Evolutionary conservation across 2,797 vertebrate genomes (phyloP), one percentile per base, ranked within the genome.

Genomic region (Manis pentadactyla): DNA sequence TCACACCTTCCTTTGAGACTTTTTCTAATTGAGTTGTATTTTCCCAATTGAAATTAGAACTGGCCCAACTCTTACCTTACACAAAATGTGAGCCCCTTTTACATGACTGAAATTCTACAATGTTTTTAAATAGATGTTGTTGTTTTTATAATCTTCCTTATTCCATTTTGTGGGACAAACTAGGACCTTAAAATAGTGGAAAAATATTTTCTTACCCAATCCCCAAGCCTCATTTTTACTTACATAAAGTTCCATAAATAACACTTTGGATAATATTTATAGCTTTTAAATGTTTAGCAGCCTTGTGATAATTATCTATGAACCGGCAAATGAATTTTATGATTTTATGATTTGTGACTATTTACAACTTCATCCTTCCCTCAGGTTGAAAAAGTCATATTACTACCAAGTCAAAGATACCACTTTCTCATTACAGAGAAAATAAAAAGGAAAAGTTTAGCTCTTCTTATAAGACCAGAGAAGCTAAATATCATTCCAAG

Each of bases 1-100:
- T 97, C 94, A 97, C 96, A 97, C 93, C 86, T 97, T 85, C 83
- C 64, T 96, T 81, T 82, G 85, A 95, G 81, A 89, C 83, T 31
- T 96, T 97, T 95, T 87, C 82, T 96, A 94, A 97, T 87, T 91
- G 73, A 93, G 93, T 77, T 93, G 59, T 95, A 96, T 96, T 97
- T 97, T 95, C 75, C 74, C 93, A 96, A 31, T 51, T 96, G 91
- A 95, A 96, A 96, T 94, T 64, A 97, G 82, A 96, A 97, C 64
- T 63, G 18, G 23, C 51, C 73, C 46, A 89, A 68, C 34, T 46
- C 71, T 87, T 68, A 19, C 74, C 51, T 95, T 92, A 63, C 84
- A 93, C 93, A 97, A 94, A 97, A 92, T 93, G 29, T n/a, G 34
- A 87, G 46, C 12, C 57, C 10, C 13, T 37, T 88, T 91, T 87